Evolutionary conservation across 2,888 invertebrate genomes (phyloP).

Genomic region (Rhagonycha lutea): DNA sequence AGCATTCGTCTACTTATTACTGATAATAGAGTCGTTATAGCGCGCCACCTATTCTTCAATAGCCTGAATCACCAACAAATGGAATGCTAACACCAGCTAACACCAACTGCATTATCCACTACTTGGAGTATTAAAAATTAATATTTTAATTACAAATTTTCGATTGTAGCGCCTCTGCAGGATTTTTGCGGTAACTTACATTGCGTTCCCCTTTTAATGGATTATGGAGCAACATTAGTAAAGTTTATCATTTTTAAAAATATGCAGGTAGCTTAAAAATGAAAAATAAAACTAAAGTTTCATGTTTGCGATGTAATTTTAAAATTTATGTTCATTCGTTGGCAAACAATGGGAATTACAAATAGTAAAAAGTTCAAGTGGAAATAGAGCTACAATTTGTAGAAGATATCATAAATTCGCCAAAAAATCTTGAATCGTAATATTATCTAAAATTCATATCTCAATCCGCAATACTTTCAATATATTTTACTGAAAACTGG

Average conservation of each 20-base stretch:
- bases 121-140: too few relatives aligned
- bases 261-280: neutral
- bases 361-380: conserved; percentile 23
- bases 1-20: too few relatives aligned
- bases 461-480: conserved; percentile 27
- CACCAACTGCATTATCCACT: too few relatives aligned
- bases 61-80: too few relatives aligned
- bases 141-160: too few relatives aligned
- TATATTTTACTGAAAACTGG: conserved; percentile 34
- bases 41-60: too few relatives aligned
- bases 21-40: too few relatives aligned
- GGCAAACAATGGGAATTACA: conserved; percentile 16
- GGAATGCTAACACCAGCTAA: too few relatives aligned
- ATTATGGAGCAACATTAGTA: neutral
- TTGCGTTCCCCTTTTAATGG: too few relatives aligned
- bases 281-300: neutral
- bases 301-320: neutral
- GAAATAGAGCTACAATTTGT: conserved; percentile 27
- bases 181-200: too few relatives aligned
- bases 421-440: conserved; percentile 26
- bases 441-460: conserved; percentile 31
- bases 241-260: neutral
- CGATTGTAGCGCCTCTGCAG: too few relatives aligned
- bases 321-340: conserved; percentile 10
- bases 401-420: conserved; percentile 22